Evolutionary conservation across 1,140 invertebrate species (phyloP), one percentile per base, ranked within the genome.

Genomic region (Papilio polytes): DNA sequence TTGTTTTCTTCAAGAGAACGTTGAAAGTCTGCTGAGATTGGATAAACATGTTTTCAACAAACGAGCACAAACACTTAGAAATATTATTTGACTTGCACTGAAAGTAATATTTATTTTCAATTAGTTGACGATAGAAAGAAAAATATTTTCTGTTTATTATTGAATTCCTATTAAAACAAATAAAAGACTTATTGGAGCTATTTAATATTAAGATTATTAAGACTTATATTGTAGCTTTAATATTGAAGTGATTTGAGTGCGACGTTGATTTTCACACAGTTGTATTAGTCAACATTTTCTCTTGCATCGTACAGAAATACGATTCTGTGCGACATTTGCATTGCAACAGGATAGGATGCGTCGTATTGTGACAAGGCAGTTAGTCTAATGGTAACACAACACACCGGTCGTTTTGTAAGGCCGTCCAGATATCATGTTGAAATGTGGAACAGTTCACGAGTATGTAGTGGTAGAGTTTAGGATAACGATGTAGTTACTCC

Each of bases 11-110:
- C 63, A 66, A 63, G 12, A 66, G 63, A 66, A 66, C 63, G 63
- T 66, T 31, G 63, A 66, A 66, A 66, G 63, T 66, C 22, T 26
- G 63, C 63, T 66, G 22, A 66, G 63, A 31, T 26, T 31, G 22
- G 63, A 66, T 66, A 66, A 66, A 66, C 63, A 66, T 66, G 63
- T 66, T 66, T 66, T 66, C 63, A 66, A 22, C 63, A 66, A 66
- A 66, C 63, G 63, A 31, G 63, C 63, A 66, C 63, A 66, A 66
- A 66, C 63, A 66, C 22, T 66, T 26, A 31, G 63, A 66, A 13
- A 66, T 66, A 12, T 31, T 66, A 66, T 31, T 66, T 66, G 12
- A 15, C 22, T 66, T 63, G 56, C 56, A 63, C 20, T 3, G 22
- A 26, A 63, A 63, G 20, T 63, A 63, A 63, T 26, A 22, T 63